Conservation (phyloP, 2,113 vertebrate species). For the Tinamus guttatus region DNA sequence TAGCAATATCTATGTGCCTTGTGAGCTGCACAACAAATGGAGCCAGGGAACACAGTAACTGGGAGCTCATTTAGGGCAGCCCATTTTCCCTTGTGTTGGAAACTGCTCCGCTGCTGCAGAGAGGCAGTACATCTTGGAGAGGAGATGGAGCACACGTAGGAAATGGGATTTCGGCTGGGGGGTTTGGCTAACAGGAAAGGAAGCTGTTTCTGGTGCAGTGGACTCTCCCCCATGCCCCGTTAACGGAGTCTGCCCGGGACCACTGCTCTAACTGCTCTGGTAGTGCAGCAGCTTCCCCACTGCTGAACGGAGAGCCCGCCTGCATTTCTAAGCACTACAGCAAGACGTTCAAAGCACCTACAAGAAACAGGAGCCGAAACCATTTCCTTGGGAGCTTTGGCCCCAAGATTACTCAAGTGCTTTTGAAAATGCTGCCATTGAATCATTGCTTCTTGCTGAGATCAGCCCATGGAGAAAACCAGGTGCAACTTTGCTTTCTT, state of each 20-base stretch:
- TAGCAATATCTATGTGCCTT: neutral
- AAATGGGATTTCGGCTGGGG: neutral
- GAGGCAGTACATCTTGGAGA: neutral
- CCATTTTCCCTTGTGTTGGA: constrained; percentile 34
- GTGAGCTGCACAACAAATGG: constrained; percentile 21
- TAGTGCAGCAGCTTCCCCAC: neutral
- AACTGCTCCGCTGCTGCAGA: constrained; percentile 8
- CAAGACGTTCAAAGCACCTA: neutral
- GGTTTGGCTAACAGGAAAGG: constrained; percentile 7
- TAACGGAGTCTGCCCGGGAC: constrained; percentile 38
- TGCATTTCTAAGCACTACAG: neutral
- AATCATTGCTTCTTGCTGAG: neutral
- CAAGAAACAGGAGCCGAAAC: neutral
- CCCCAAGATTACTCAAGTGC: neutral
- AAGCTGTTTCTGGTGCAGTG: constrained; percentile 29
- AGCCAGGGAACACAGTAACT: constrained; percentile 47
- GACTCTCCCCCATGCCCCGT: constrained; percentile 12
- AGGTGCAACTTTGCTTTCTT: neutral
- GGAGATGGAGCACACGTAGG: fast-evolving
- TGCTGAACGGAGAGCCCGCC: neutral
- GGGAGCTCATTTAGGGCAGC: constrained; percentile 40
- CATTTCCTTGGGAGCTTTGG: neutral
- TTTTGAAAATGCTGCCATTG: neutral
- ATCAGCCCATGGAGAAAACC: neutral
- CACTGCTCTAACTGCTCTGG: neutral